These are phyloP conservation scores for Caenorhabditis sp. DNA, from an alignment of 2,888 invertebrate genomes.

Conservation along the genomic window DNA sequence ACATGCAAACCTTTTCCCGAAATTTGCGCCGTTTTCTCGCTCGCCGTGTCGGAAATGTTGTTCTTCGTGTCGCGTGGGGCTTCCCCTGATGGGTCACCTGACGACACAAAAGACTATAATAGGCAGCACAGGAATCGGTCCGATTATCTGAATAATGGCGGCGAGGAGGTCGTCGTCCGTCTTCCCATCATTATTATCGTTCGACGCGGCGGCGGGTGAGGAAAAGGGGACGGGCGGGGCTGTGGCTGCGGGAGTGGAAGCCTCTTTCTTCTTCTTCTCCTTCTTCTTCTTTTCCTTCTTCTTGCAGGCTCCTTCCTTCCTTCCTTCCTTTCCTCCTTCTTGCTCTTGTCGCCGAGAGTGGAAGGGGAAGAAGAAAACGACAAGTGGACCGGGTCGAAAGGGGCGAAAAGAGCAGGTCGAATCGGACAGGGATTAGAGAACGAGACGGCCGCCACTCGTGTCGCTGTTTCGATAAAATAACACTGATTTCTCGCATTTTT, in stretches of 20 bases:
- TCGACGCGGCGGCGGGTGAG: constrained; percentile 25
- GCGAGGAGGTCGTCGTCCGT: constrained; percentile 37
- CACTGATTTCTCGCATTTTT: constrained; percentile 55
- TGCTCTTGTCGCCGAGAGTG: constrained; percentile 50
- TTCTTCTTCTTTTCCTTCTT: no score
- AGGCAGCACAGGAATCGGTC: constrained; percentile 31
- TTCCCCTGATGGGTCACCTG: constrained; percentile 43
- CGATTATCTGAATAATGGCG: constrained; percentile 42
- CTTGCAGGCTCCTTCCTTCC: constrained; percentile 36
- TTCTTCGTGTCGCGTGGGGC: constrained; percentile 20
- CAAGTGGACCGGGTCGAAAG: constrained; percentile 55
- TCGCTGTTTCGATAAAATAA: constrained; percentile 53
- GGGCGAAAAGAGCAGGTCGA: constrained; percentile 54
- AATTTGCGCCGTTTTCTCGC: constrained; percentile 13
- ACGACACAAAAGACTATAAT: constrained; percentile 56
- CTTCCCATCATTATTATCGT: constrained; percentile 52
- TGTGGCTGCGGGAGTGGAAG: constrained; percentile 53
- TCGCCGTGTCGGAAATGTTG: no score
- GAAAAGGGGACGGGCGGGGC: constrained; percentile 38
- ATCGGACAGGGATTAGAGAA: constrained; percentile 57
- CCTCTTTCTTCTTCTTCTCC: constrained; percentile 38
- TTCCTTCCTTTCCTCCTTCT: constrained; percentile 32
- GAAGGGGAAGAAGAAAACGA: constrained; percentile 51
- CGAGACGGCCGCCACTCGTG: constrained; percentile 27
- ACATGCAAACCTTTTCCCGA: constrained; percentile 53